Base-by-base conservation (phyloP, 2,888 invertebrate genomes). In the Acholoe squamosa region DNA sequence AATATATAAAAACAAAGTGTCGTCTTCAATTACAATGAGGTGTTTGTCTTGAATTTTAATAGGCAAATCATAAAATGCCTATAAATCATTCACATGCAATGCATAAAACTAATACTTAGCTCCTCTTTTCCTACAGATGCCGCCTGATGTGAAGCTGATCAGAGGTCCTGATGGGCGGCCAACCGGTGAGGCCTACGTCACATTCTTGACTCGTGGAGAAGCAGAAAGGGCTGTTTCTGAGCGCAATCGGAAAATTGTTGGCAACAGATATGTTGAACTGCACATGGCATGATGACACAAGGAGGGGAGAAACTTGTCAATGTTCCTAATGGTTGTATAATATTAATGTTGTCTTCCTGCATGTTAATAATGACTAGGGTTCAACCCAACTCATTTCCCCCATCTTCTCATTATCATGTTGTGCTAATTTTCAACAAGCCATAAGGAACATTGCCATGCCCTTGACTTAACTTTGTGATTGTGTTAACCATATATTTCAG, bases 181-280 rank as follows among this genome's bases (percentile, higher is more conserved):
- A 0, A 96, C 94, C 77, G 96, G 96, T 52, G 96, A 96, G 91
- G 96, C 96, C 1, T 93, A 96, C 71, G 95, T 96, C 52, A 95
- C 96, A 19, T 96, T 96, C 92, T 93, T 94, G 7, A 94, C 95
- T 56, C 94, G 96, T 90, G 92, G 93, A 0, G 96, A 96, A 91
- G 96, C 96, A 0, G 96, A 96, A 92, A 93, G 96, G 86, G 96
- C 96, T 25, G 94, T 96, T 89, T 94, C 95, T 80, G 96, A 96
- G 92, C 95, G 95, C 92, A 96, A 95, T 92, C 94, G 96, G 56
- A 96, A 96, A 91, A 94, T 95, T 91, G 94, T 96, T 84, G 96
- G 96, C 67, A 96, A 96, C 92, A 94, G 96, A 86, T 95, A 95
- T 91, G 95, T 96, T 12, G 96, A 96, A 92, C 93, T 96, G 56